A percentile compares a stretch with the other conserved stretches of the same genome.
These are phyloP conservation scores for Ornithorhynchus anatinus DNA, from an alignment of 2,113 vertebrate genomes.

Conservation along the genomic window DNA sequence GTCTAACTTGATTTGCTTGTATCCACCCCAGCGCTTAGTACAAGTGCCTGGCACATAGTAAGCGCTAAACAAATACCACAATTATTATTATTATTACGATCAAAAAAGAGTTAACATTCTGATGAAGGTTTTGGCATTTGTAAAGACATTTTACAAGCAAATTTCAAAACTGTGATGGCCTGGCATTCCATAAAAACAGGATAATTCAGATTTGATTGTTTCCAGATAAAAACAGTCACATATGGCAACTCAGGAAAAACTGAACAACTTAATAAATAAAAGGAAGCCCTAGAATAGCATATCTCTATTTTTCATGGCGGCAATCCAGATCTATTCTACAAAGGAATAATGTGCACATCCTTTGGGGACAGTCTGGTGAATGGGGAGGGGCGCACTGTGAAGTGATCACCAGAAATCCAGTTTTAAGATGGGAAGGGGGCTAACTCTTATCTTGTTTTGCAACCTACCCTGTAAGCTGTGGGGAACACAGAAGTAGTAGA, in stretches of 20 bases:
- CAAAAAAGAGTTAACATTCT: too few species aligned
- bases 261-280: constrained; percentile 43
- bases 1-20: too few species aligned
- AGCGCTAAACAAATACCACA: too few species aligned
- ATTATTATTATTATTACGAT: too few species aligned
- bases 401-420: constrained; percentile 16
- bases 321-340: constrained; percentile 31
- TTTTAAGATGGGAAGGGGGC: constrained; percentile 35
- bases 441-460: constrained; percentile 13
- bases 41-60: too few species aligned
- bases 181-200: constrained; percentile 45
- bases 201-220: constrained; percentile 63
- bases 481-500: constrained; percentile 4
- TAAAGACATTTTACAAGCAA: constrained; percentile 28
- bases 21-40: too few species aligned
- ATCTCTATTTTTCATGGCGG: constrained; percentile 51
- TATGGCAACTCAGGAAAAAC: constrained; percentile 44
- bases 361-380: constrained; percentile 3
- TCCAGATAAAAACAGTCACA: constrained; percentile 61
- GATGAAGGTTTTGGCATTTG: too few species aligned
- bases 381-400: constrained; percentile 29
- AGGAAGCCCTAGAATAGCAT: constrained; percentile 52
- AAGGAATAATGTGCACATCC: constrained; percentile 25
- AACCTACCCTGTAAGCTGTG: constrained; percentile 21
- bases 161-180: constrained; percentile 51